Evolutionary conservation across 2,797 vertebrate genomes (phyloP).

Genomic region (Zenarchopterus dispar): DNA sequence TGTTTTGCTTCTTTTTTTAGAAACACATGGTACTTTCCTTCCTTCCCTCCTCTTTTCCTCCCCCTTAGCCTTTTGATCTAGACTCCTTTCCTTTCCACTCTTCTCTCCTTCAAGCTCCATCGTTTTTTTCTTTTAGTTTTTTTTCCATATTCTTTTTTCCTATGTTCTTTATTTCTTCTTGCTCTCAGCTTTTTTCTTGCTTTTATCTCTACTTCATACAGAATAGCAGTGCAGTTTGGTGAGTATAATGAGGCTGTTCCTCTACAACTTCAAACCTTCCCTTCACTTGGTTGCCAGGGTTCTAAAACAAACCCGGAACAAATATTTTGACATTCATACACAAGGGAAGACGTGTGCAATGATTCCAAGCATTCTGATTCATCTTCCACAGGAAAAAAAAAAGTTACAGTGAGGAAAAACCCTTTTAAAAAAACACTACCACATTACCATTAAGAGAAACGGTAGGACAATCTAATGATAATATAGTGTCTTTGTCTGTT

Average conservation of each 20-base stretch:
- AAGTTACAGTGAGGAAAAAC: conserved; percentile 37
- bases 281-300: conserved; percentile 68
- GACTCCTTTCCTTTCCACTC: conserved; percentile 67
- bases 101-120: conserved; percentile 70
- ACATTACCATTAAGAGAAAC: conserved; percentile 31
- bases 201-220: conserved; percentile 86
- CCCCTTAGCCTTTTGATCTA: conserved; percentile 76
- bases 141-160: conserved; percentile 14
- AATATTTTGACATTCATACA: conserved; percentile 84
- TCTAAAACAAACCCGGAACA: conserved; percentile 81
- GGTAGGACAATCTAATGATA: conserved; percentile 49
- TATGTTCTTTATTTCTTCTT: conserved; percentile 77
- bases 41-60: conserved; percentile 41
- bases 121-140: conserved; percentile 32
- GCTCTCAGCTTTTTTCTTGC: conserved; percentile 76
- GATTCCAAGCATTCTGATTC: conserved; percentile 57
- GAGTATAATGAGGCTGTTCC: conserved; percentile 86
- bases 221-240: conserved; percentile 81
- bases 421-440: conserved; percentile 28
- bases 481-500: conserved; percentile 6
- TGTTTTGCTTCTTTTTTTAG: conserved; percentile 69
- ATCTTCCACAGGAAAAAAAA: conserved; percentile 48
- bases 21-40: conserved; percentile 69
- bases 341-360: conserved; percentile 63
- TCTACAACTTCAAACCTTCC: conserved; percentile 81